Conservation (phyloP, 2,113 vertebrate species). For the Oreamnos americanus region DNA sequence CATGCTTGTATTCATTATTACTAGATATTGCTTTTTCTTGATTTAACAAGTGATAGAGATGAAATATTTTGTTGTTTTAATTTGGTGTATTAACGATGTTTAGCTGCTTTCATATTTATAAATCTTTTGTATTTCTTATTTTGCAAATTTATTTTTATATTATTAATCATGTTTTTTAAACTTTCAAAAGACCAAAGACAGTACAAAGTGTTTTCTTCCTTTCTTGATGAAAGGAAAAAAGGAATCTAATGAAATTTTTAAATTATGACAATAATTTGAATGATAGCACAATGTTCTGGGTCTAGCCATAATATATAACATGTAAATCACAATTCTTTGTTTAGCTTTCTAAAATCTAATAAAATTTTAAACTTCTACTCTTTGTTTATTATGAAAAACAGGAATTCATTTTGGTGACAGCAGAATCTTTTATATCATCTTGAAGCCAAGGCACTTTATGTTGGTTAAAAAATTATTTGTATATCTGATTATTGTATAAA, state of each 20-base stretch:
- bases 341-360: background rate
- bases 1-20: background rate
- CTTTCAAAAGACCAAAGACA: background rate
- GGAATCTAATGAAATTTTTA: background rate
- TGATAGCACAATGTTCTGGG: background rate
- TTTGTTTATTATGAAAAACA: conserved; percentile 30
- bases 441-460: background rate
- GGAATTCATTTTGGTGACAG: background rate
- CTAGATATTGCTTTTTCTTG: background rate
- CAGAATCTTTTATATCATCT: background rate
- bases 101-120: conserved; percentile 6
- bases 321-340: background rate
- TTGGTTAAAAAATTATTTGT: background rate
- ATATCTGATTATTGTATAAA: background rate
- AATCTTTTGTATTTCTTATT: background rate
- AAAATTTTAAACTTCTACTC: background rate
- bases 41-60: background rate
- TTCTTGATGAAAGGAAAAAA: background rate
- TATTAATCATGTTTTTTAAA: conserved; percentile 18
- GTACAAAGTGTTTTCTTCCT: background rate
- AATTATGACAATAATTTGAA: background rate
- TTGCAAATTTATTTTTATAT: background rate
- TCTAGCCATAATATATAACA: background rate
- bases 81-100: background rate
- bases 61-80: background rate